phyloP scores from a whole-genome alignment of 1,140 invertebrate species.

The Lasioglossum baleicum region DNA sequence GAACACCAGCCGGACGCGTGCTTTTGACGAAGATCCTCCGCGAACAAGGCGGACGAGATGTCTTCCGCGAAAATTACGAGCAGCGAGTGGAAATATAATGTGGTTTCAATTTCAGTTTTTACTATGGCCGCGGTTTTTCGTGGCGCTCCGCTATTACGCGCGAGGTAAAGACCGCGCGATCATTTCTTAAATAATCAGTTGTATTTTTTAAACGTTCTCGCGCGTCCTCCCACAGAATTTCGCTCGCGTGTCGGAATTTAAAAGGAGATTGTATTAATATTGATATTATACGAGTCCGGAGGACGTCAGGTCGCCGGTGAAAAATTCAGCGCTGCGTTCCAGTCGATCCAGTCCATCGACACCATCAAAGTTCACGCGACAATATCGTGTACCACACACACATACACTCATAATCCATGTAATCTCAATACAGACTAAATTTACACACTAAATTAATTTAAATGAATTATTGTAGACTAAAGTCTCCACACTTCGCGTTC shows the following conservation, averaged over 20 bases:
- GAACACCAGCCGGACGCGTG: background rate
- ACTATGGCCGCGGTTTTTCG: background rate
- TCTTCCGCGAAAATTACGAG: background rate
- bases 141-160: background rate
- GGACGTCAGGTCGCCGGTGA: too few species aligned
- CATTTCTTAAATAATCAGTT: background rate
- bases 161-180: background rate
- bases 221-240: background rate
- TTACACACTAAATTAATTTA: too few species aligned
- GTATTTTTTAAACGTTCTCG: background rate
- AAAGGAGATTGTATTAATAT: background rate
- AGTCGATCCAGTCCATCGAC: too few species aligned
- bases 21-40: background rate
- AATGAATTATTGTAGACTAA: too few species aligned
- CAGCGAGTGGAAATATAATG: background rate
- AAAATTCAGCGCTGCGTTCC: too few species aligned
- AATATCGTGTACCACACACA: too few species aligned
- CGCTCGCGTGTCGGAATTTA: background rate
- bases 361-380: too few species aligned
- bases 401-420: too few species aligned
- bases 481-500: too few species aligned
- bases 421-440: too few species aligned
- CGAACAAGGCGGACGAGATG: background rate
- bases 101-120: background rate
- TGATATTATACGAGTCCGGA: too few species aligned